These are phyloP conservation scores for Motacilla tschutschensis DNA, from an alignment of 2,113 vertebrate species.

Conservation along the genomic window DNA sequence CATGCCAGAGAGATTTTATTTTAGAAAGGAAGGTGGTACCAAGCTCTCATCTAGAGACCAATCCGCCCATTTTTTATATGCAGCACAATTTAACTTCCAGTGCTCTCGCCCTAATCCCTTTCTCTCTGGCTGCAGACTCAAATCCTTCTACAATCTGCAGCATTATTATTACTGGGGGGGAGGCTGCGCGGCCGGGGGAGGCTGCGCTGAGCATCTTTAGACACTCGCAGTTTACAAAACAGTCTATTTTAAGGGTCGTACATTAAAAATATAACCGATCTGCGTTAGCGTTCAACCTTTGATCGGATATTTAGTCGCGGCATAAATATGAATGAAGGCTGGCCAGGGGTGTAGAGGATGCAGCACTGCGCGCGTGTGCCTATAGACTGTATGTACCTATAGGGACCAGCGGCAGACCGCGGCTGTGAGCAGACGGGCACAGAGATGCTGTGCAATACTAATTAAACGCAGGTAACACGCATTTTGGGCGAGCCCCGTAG, in stretches of 20 bases:
- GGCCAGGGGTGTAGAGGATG: not conserved
- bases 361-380: not conserved
- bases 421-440: not conserved
- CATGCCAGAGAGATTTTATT: slow-evolving; percentile 88
- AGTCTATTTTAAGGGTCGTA: slow-evolving; percentile 34
- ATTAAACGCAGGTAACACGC: not conserved
- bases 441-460: not conserved
- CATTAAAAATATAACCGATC: slow-evolving; percentile 16
- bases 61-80: slow-evolving; percentile 92
- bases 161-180: slow-evolving; percentile 34
- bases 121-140: slow-evolving; percentile 79
- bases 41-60: slow-evolving; percentile 83
- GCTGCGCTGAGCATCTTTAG: not conserved
- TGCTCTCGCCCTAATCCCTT: slow-evolving; percentile 86
- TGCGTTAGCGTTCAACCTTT: not conserved
- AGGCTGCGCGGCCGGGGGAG: not conserved
- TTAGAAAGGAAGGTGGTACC: slow-evolving; percentile 90
- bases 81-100: slow-evolving; percentile 93
- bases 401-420: not conserved
- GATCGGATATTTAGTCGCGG: slow-evolving; percentile 24
- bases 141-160: slow-evolving; percentile 84
- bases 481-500: not conserved
- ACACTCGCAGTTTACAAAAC: slow-evolving; percentile 24
- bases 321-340: slow-evolving; percentile 48
- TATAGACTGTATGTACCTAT: not conserved